These are phyloP conservation scores for Pocota personata DNA, from an alignment of 2,888 invertebrate genomes.

Conservation along the genomic window DNA sequence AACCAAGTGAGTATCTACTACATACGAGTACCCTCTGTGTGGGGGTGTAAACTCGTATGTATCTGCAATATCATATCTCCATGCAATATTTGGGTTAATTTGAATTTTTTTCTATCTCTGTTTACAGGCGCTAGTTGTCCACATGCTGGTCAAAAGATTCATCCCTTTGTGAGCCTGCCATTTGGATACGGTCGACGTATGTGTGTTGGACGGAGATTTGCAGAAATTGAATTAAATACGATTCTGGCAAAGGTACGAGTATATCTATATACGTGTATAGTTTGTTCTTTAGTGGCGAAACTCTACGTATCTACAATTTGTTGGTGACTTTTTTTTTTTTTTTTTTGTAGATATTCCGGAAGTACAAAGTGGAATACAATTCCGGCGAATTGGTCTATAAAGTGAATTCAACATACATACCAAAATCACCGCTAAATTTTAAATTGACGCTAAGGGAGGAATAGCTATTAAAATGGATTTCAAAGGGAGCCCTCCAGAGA, in stretches of 20 bases:
- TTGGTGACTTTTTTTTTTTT: neutral
- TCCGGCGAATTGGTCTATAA: slow-evolving; percentile 87
- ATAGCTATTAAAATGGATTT: slow-evolving; percentile 55
- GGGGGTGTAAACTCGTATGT: neutral
- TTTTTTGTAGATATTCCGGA: slow-evolving; percentile 86
- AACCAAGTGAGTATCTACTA: slow-evolving; percentile 77
- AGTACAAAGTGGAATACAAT: slow-evolving; percentile 88
- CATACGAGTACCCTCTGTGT: neutral
- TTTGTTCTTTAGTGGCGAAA: neutral
- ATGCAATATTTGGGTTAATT: slow-evolving; percentile 40
- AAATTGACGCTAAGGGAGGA: slow-evolving; percentile 84
- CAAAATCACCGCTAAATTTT: slow-evolving; percentile 88
- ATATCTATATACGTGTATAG: neutral
- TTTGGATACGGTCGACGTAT: slow-evolving; percentile 91
- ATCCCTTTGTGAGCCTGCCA: slow-evolving; percentile 89
- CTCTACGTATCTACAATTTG: no score
- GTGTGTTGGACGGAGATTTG: slow-evolving; percentile 91
- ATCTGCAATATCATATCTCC: neutral
- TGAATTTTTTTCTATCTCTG: neutral
- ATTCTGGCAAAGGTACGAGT: slow-evolving; percentile 87
- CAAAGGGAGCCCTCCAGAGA: neutral
- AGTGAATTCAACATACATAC: slow-evolving; percentile 89
- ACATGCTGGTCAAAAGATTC: slow-evolving; percentile 85
- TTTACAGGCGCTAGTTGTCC: slow-evolving; percentile 77
- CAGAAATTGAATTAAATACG: slow-evolving; percentile 90